Base-by-base conservation (phyloP, 2,113 vertebrate genomes). In the Pomatostomus ruficeps region DNA sequence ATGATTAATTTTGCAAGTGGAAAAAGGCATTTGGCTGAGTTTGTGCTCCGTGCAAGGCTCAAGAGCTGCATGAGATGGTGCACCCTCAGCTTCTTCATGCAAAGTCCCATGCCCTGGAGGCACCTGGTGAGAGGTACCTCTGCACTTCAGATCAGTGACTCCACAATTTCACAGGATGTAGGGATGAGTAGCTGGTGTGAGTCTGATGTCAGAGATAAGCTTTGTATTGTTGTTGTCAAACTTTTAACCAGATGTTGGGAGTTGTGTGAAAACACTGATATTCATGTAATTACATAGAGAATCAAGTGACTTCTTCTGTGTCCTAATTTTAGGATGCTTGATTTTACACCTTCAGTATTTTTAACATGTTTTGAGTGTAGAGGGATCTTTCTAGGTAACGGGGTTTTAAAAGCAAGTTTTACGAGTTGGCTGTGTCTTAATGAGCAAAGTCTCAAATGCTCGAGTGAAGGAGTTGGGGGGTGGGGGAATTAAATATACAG, bases 341-440 rank as follows among this genome's bases (percentile, higher is more conserved):
- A 58, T 58, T 67, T 74, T 62, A 22, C 24, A 58, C 0, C 12
- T 62, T 62, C 7, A n/a, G 0, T 48, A 15, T 66, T 55, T 88
- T 77, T 46, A 16, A 49, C 0, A 0, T 11, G 3, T 29, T 80
- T 76, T 67, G 23, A 17, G 11, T 0, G 1, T 16, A 31, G 43
- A 48, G 40, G 22, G 58, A 45, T 52, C 51, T 74, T 66, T 31
- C 11, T n/a, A 35, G 8, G 10, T 61, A 14, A 29, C 13, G 26
- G 1, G 31, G 31, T 54, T 70, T 52, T n/a, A 52, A 43, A 40
- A 65, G 18, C 5, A 18, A 33, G 15, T 46, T 79, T 66, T 24
- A 12, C 0, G 0, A 36, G 5, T 29, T 43, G 10, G 11, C 12
- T 10, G 0, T 54, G 19, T 24, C 67, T 36, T 45, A 25, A 19